A percentile compares a stretch with the other conserved stretches of the same genome.
phyloP scores from a whole-genome alignment of 2,888 invertebrate genomes.

The Timema podura region DNA sequence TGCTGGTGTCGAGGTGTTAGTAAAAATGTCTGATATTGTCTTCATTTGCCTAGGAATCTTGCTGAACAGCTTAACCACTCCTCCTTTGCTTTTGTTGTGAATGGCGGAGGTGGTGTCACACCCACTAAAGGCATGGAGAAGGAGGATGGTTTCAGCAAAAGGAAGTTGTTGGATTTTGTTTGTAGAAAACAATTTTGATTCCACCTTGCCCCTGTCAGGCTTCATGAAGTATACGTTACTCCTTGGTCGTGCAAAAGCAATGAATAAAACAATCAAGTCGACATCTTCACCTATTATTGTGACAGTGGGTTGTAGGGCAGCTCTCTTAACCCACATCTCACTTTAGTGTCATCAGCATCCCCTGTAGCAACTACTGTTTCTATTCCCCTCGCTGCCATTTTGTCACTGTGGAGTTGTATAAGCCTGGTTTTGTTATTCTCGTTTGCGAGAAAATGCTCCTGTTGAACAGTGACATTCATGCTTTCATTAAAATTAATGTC shows the following conservation, averaged over 20 bases:
- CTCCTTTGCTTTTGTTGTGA: neutral
- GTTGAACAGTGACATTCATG: too few species aligned
- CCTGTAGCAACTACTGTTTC: neutral
- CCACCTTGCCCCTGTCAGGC: conserved; percentile 2
- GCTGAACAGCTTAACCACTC: neutral
- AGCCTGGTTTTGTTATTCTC: neutral
- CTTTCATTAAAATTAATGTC: too few species aligned
- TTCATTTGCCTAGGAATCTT: too few species aligned
- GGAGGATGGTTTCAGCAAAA: conserved; percentile 10
- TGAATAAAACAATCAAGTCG: neutral
- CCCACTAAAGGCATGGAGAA: neutral
- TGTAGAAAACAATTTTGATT: conserved; percentile 4
- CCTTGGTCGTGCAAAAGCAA: conserved; percentile 10
- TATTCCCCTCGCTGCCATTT: neutral
- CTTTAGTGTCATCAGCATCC: conserved; percentile 6
- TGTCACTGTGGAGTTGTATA: neutral
- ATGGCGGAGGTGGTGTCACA: conserved; percentile 3
- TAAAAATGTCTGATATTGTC: too few species aligned
- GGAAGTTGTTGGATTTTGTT: conserved; percentile 13
- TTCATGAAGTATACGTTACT: neutral
- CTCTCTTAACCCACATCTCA: neutral
- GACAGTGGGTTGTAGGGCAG: neutral
- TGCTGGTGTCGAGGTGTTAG: too few species aligned
- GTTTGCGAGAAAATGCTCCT: too few species aligned
- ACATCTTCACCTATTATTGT: conserved; percentile 4